phyloP scores from a whole-genome alignment of 2,797 vertebrate genomes.

The Borostomias antarcticus region DNA sequence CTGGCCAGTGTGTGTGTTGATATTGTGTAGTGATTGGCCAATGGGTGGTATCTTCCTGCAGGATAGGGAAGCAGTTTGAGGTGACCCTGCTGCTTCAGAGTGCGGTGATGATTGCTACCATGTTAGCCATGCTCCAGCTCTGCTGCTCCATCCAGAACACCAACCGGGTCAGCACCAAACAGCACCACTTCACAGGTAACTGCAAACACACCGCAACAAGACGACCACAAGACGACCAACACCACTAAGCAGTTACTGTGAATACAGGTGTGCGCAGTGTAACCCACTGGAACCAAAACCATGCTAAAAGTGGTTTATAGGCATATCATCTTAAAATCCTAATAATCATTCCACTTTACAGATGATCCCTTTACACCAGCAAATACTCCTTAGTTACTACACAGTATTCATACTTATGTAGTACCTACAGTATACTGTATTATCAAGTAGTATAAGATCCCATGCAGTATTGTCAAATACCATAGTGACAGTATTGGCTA shows the following conservation, averaged over 20 bases:
- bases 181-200: conserved; percentile 77
- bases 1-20: neutral
- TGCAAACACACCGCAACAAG: conserved; percentile 2
- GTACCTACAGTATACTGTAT: too few species aligned
- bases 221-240: neutral
- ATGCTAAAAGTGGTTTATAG: too few species aligned
- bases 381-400: too few species aligned
- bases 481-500: neutral
- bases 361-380: too few species aligned
- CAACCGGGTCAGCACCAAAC: conserved; percentile 79
- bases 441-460: too few species aligned
- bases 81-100: conserved; percentile 82
- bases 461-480: too few species aligned
- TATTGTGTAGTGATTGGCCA: neutral
- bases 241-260: neutral
- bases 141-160: conserved; percentile 77
- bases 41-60: conserved; percentile 38
- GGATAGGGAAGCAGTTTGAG: conserved; percentile 86
- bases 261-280: neutral
- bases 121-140: conserved; percentile 82
- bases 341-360: too few species aligned
- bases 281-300: too few species aligned
- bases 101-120: conserved; percentile 80
- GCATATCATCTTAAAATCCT: too few species aligned
- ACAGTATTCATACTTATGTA: too few species aligned